These are phyloP conservation scores for Platypus cylindrus DNA, from an alignment of 2,888 invertebrate genomes.

Conservation along the genomic window DNA sequence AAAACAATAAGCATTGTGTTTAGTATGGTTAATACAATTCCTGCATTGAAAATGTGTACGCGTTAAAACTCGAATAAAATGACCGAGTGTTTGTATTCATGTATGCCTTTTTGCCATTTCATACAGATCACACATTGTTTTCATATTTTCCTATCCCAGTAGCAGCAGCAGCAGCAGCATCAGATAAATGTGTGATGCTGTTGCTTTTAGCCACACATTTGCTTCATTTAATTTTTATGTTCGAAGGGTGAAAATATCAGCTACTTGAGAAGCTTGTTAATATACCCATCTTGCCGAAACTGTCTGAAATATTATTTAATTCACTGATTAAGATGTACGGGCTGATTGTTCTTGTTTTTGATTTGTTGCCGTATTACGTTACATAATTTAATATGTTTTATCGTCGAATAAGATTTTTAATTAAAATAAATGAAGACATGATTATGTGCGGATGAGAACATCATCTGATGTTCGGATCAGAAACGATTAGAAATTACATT, in stretches of 20 bases:
- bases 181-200: constrained; percentile 13
- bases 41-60: constrained; percentile 27
- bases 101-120: constrained; percentile 5
- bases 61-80: constrained; percentile 29
- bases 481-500: no score
- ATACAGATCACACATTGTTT: constrained; percentile 15
- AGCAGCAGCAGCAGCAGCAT: no score
- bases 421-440: no score
- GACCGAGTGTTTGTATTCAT: constrained; percentile 26
- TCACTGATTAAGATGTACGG: constrained; percentile 7
- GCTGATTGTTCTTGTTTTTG: constrained; percentile 1
- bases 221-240: constrained; percentile 15
- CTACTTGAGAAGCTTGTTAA: constrained; percentile 13
- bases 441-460: no score
- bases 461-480: no score
- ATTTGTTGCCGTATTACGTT: no score
- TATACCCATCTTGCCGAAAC: constrained; percentile 8
- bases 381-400: no score
- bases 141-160: constrained; percentile 9
- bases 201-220: no score
- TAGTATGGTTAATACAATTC: constrained; percentile 26
- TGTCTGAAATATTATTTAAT: neutral
- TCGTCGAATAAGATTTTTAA: no score
- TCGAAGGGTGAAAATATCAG: constrained; percentile 14
- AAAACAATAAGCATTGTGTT: constrained; percentile 26